Conservation (phyloP, 2,888 invertebrate genomes). For the Tryphoninae sp. region DNA sequence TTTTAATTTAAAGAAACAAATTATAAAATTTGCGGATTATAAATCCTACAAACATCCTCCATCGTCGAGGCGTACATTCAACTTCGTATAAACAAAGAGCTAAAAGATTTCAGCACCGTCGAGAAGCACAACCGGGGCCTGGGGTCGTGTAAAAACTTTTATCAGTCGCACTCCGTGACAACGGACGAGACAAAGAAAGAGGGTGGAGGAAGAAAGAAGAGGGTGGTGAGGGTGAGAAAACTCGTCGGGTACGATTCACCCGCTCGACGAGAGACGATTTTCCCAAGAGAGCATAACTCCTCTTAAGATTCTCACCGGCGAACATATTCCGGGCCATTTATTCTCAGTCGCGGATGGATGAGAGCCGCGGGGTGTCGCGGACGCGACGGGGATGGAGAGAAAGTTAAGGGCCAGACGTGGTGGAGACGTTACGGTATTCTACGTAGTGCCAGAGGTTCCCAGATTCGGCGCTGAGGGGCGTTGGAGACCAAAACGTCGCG, state of each 20-base stretch:
- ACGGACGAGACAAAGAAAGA: neutral
- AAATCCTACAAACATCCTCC: too few species aligned
- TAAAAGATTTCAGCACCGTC: conserved; percentile 42
- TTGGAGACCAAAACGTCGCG: conserved; percentile 12
- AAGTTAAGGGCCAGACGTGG: conserved; percentile 32
- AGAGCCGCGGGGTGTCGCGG: conserved; percentile 41
- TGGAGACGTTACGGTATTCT: neutral
- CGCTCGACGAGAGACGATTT: conserved; percentile 51
- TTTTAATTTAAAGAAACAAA: too few species aligned
- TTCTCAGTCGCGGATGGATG: conserved; percentile 60
- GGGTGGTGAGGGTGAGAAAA: conserved; percentile 48
- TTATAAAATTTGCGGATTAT: too few species aligned
- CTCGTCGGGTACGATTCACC: conserved; percentile 63
- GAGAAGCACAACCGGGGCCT: conserved; percentile 15
- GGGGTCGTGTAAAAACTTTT: conserved; percentile 46
- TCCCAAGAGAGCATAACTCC: conserved; percentile 61
- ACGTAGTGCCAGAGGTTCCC: conserved; percentile 7
- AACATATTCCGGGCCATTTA: conserved; percentile 59
- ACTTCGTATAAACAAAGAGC: conserved; percentile 49
- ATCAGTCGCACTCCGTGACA: conserved; percentile 22
- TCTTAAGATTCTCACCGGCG: conserved; percentile 60
- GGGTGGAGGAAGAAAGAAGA: conserved; percentile 39
- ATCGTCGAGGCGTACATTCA: neutral
- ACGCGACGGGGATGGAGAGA: conserved; percentile 17
- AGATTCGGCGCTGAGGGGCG: conserved; percentile 51